Evolutionary conservation across 2,113 vertebrate species (phyloP).

Genomic region (Hystrix cristata): DNA sequence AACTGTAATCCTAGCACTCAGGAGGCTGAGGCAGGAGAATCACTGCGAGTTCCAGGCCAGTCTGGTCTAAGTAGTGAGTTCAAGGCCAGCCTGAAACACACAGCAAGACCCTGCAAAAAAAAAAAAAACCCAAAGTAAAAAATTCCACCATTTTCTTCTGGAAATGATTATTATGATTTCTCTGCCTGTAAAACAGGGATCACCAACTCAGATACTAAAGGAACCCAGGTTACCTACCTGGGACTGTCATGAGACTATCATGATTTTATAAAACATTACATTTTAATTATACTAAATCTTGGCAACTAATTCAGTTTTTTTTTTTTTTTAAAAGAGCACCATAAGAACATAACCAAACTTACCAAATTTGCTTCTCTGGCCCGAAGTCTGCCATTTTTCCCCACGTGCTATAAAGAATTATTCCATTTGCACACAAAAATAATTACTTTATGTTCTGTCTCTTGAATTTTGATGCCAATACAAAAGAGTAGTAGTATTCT

Average conservation of each 20-base stretch:
- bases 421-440: background rate
- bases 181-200: background rate
- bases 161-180: constrained; percentile 26
- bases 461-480: constrained; percentile 46
- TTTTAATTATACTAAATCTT: constrained; percentile 42
- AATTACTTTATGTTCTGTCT: background rate
- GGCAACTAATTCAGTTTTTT: background rate
- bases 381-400: background rate
- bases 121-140: background rate
- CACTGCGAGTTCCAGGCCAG: too few relatives aligned
- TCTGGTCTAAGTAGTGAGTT: too few relatives aligned
- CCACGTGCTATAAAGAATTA: background rate
- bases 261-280: background rate
- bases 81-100: too few relatives aligned
- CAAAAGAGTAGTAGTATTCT: background rate
- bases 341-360: background rate
- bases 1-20: too few relatives aligned
- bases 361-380: constrained; percentile 6
- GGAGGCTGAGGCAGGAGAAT: too few relatives aligned
- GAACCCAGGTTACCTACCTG: background rate
- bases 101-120: too few relatives aligned
- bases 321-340: background rate
- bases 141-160: constrained; percentile 47
- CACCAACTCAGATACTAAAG: constrained; percentile 31
- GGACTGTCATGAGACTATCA: background rate